phyloP scores from a whole-genome alignment of 2,888 invertebrate genomes.

The Agrotis clavis region DNA sequence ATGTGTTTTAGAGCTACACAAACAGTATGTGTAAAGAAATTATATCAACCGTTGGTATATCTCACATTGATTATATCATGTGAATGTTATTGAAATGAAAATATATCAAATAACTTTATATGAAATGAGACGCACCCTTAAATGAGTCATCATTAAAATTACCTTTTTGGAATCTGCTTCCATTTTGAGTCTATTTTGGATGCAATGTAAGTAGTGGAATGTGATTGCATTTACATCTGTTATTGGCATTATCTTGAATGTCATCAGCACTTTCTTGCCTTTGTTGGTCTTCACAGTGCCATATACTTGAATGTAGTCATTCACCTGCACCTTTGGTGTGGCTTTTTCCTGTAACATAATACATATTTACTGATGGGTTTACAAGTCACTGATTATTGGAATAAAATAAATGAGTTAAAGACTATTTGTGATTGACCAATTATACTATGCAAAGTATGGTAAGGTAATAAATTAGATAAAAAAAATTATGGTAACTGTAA shows the following conservation, averaged over 20 bases:
- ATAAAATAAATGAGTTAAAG: too few relatives aligned
- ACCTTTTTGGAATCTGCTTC: conserved; percentile 89
- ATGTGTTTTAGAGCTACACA: too few relatives aligned
- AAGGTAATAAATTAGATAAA: too few relatives aligned
- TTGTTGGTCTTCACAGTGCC: conserved; percentile 89
- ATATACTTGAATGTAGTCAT: conserved; percentile 88
- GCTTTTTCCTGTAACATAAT: conserved; percentile 82
- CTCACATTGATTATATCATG: too few relatives aligned
- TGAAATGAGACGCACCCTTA: too few relatives aligned
- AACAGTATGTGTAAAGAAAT: too few relatives aligned
- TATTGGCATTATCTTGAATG: conserved; percentile 87
- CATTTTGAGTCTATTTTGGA: conserved; percentile 88
- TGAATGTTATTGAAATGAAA: too few relatives aligned
- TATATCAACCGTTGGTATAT: too few relatives aligned
- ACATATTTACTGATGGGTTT: background rate
- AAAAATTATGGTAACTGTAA: too few relatives aligned
- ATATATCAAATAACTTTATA: too few relatives aligned
- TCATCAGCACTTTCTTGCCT: conserved; percentile 88
- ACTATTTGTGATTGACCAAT: too few relatives aligned
- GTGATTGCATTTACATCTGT: conserved; percentile 88
- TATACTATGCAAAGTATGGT: too few relatives aligned
- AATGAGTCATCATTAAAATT: conserved; percentile 28
- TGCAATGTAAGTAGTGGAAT: conserved; percentile 89
- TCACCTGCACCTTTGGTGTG: conserved; percentile 87
- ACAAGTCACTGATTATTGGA: background rate